Evolutionary conservation across 2,797 vertebrate genomes (phyloP).

Genomic region (Borostomias antarcticus): DNA sequence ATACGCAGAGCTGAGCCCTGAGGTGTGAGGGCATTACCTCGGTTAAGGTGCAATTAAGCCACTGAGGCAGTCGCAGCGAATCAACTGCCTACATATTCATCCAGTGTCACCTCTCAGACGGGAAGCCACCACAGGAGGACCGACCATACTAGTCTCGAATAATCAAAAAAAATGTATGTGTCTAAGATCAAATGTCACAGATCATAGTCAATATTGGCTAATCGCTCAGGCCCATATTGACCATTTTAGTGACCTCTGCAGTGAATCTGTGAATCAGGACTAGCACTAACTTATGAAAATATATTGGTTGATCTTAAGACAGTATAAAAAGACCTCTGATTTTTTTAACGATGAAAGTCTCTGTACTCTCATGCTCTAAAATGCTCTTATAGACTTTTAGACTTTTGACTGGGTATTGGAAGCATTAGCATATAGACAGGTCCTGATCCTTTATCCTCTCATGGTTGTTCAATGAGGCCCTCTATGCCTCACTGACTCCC

Average conservation of each 20-base stretch:
- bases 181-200: slow-evolving; percentile 16
- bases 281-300: neutral
- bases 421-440: neutral
- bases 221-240: slow-evolving; percentile 9
- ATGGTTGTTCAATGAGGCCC: neutral
- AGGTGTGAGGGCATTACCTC: too few species aligned
- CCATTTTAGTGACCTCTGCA: neutral
- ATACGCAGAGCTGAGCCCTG: neutral
- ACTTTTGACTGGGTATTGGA: neutral
- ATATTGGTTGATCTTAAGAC: too few species aligned
- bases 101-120: too few species aligned
- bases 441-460: neutral
- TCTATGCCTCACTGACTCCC: neutral
- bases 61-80: too few species aligned
- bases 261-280: slow-evolving; percentile 10
- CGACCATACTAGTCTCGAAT: too few species aligned
- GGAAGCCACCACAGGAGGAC: too few species aligned
- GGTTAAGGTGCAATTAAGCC: too few species aligned
- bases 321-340: too few species aligned
- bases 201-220: slow-evolving; percentile 23
- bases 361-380: too few species aligned
- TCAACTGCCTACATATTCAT: too few species aligned
- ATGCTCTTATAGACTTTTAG: too few species aligned
- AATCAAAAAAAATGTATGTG: neutral
- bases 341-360: too few species aligned